Evolutionary conservation across 92 coral and sea anemone species (phyloP).

Genomic region (Epizoanthus rinbou): DNA sequence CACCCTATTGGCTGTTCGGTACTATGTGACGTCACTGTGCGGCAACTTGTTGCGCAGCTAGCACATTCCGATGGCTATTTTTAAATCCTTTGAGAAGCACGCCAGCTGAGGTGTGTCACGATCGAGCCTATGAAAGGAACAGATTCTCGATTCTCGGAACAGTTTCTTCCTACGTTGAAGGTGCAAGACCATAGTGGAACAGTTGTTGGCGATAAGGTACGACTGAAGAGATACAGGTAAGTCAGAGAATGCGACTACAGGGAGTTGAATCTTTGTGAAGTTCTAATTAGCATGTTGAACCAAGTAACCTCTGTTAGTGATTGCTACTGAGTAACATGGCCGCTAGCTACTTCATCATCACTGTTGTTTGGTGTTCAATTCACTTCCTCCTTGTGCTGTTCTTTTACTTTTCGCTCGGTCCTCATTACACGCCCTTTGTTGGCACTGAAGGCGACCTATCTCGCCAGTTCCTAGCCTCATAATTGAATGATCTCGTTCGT

Average conservation of each 20-base stretch:
- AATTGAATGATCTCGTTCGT: not conserved
- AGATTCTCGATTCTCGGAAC: not conserved
- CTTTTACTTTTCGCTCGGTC: not conserved
- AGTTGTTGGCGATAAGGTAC: not conserved
- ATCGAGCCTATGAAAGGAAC: not conserved
- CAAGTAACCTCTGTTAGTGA: not conserved
- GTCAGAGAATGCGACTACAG: not conserved
- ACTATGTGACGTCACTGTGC: constrained; percentile 13
- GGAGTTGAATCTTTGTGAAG: not conserved
- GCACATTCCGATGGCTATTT: constrained; percentile 27
- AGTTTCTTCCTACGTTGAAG: not conserved
- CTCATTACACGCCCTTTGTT: not conserved
- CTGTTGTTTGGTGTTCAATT: not conserved
- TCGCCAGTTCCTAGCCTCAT: not conserved
- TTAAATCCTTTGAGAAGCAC: constrained; percentile 20
- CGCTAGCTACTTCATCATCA: not conserved
- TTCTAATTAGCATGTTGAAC: not conserved
- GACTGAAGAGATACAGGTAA: not conserved
- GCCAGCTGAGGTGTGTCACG: constrained; percentile 13
- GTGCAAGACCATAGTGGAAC: not conserved
- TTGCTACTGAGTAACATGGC: not conserved
- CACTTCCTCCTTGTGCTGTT: not conserved
- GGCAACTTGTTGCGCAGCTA: constrained; percentile 7
- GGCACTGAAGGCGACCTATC: too few species aligned
- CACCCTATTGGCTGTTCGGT: not conserved